These are phyloP conservation scores for Notamacropus eugenii DNA, from an alignment of 2,797 vertebrate species.

Conservation along the genomic window DNA sequence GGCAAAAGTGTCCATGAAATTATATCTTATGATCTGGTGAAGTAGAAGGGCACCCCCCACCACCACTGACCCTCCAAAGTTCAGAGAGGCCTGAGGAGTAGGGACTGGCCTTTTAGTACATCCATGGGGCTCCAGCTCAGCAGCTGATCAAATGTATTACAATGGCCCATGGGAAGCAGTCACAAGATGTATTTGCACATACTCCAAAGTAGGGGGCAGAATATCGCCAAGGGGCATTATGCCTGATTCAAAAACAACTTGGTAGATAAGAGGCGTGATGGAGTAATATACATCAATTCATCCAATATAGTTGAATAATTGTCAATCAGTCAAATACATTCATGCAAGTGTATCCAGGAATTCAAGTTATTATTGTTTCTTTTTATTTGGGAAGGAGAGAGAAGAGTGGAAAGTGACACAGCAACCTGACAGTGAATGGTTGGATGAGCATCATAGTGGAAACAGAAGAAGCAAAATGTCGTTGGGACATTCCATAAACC, in stretches of 20 bases:
- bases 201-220: not conserved
- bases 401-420: not conserved
- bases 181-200: not conserved
- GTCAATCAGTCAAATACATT: not conserved
- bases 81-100: not conserved
- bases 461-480: not conserved
- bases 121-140: not conserved
- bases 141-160: not conserved
- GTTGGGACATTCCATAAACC: not conserved
- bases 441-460: not conserved
- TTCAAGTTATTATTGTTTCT: not conserved
- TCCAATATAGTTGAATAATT: not conserved
- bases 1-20: not conserved
- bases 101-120: not conserved
- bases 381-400: not conserved
- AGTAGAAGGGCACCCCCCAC: rapidly evolving
- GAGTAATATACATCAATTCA: not conserved
- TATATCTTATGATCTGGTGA: not conserved
- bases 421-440: not conserved
- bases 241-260: not conserved
- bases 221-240: not conserved
- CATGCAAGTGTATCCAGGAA: not conserved
- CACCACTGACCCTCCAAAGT: not conserved
- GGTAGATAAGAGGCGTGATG: not conserved
- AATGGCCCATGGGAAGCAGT: not conserved